phyloP scores from a whole-genome alignment of 2,113 vertebrate genomes.

The Pycnonotus jocosus region DNA sequence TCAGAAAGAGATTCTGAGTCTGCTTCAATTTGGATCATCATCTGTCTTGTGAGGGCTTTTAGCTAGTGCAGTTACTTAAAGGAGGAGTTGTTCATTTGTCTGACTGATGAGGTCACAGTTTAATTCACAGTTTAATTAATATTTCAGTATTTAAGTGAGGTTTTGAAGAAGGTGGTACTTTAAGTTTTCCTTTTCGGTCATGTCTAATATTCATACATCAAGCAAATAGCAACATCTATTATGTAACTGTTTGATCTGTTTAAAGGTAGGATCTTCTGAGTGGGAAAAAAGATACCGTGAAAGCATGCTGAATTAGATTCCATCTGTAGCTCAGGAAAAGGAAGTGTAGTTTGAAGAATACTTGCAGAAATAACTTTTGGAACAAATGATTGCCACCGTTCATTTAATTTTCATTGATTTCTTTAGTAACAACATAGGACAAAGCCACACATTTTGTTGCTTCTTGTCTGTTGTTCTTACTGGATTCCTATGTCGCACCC shows the following conservation, averaged over 20 bases:
- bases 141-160: not conserved
- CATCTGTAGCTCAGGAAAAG: not conserved
- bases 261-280: not conserved
- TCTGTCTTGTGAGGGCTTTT: not conserved
- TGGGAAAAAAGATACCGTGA: fast-evolving
- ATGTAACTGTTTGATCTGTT: not conserved
- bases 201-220: not conserved
- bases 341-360: not conserved
- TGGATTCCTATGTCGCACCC: not conserved
- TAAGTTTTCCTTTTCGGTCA: not conserved
- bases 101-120: not conserved
- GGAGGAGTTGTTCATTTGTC: not conserved
- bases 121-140: not conserved
- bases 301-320: not conserved
- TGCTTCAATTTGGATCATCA: not conserved
- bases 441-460: not conserved
- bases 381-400: not conserved
- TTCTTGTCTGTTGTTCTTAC: not conserved
- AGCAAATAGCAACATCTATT: not conserved
- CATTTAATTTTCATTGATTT: not conserved
- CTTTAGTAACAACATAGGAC: not conserved
- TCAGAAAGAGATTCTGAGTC: not conserved
- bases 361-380: not conserved
- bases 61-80: not conserved
- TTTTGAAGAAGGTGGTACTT: not conserved